phyloP scores from a whole-genome alignment of 2,113 vertebrate species.

The Pachypanchax playfairii region DNA sequence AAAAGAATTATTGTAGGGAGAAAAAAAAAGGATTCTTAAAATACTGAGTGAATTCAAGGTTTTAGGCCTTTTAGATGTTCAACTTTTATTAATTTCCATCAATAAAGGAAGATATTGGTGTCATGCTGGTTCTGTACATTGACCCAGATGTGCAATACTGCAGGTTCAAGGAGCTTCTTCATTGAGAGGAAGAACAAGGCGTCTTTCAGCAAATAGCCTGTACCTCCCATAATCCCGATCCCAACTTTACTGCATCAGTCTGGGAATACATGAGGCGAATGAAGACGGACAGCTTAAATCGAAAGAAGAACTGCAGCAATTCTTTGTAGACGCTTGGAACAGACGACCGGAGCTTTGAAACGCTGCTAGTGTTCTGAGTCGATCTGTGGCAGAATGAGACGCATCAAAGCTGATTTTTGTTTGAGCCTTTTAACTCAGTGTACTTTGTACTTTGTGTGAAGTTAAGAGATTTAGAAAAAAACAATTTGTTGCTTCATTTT shows the following conservation, averaged over 20 bases:
- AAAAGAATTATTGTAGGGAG: not conserved
- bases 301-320: not conserved
- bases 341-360: too few species aligned
- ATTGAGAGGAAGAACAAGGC: not conserved
- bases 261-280: not conserved
- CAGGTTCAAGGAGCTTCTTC: not conserved
- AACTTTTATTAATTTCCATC: not conserved
- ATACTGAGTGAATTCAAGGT: not conserved
- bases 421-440: too few species aligned
- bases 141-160: not conserved
- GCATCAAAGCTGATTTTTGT: too few species aligned
- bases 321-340: constrained; percentile 5
- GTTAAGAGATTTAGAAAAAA: too few species aligned
- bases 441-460: too few species aligned
- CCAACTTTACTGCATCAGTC: not conserved
- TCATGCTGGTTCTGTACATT: constrained; percentile 1
- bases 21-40: not conserved
- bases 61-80: not conserved
- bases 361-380: too few species aligned
- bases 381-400: too few species aligned
- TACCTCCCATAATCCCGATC: not conserved
- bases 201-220: not conserved
- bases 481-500: too few species aligned
- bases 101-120: not conserved
- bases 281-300: not conserved